phyloP scores from a whole-genome alignment of 2,113 vertebrate species.

The Xenus cinereus region DNA sequence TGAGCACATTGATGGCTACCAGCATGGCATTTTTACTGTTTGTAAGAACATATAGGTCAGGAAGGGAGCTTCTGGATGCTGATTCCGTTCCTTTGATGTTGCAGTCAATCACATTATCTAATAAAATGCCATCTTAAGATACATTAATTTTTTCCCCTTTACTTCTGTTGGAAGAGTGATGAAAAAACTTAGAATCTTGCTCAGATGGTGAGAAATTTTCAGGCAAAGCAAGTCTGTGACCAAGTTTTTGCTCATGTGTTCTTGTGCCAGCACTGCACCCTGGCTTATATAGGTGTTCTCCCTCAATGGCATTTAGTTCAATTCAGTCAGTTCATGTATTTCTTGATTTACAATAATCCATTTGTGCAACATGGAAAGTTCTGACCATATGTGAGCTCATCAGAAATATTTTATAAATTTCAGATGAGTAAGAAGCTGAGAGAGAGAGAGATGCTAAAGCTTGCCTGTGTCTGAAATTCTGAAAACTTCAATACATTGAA shows the following conservation, averaged over 20 bases:
- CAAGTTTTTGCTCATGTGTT: background rate
- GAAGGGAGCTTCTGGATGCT: background rate
- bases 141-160: background rate
- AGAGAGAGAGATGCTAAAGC: background rate
- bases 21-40: slow-evolving; percentile 24
- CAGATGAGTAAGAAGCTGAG: background rate
- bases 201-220: background rate
- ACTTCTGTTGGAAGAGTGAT: background rate
- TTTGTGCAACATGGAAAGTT: background rate
- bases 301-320: background rate
- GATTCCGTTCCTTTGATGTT: background rate
- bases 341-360: background rate
- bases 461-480: background rate
- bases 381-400: background rate
- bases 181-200: background rate
- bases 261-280: background rate
- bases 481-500: background rate
- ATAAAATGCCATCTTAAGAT: slow-evolving; percentile 6
- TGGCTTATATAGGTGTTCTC: background rate
- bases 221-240: background rate
- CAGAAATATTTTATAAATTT: background rate
- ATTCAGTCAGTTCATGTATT: slow-evolving; percentile 1
- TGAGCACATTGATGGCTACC: background rate
- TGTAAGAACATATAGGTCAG: background rate
- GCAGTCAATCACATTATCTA: background rate